These are phyloP conservation scores for Spodoptera litura DNA, from an alignment of 1,140 invertebrate genomes.

Conservation along the genomic window DNA sequence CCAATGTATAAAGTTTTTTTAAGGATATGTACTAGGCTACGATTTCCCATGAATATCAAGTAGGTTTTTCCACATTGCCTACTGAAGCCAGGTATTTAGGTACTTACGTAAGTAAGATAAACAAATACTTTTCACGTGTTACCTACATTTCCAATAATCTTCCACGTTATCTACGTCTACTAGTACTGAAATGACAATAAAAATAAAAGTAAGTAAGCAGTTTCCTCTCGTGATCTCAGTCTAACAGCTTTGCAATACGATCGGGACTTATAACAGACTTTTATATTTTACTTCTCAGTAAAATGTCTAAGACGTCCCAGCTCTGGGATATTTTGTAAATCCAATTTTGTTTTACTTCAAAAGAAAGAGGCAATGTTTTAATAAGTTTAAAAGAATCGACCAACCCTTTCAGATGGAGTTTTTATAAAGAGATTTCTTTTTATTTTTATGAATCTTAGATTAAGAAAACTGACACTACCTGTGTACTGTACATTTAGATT, in stretches of 20 bases:
- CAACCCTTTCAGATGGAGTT: constrained; percentile 33
- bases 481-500: neutral
- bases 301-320: constrained; percentile 26
- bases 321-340: constrained; percentile 36
- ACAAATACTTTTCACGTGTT: too few species aligned
- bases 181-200: too few species aligned
- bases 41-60: constrained; percentile 13
- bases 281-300: constrained; percentile 24
- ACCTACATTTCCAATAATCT: too few species aligned
- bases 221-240: neutral
- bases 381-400: constrained; percentile 37
- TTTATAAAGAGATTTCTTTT: constrained; percentile 36
- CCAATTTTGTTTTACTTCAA: constrained; percentile 32
- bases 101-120: too few species aligned
- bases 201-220: neutral
- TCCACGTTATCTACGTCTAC: too few species aligned
- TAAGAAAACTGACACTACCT: constrained; percentile 4
- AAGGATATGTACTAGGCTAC: neutral
- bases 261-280: constrained; percentile 13
- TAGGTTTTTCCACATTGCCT: neutral
- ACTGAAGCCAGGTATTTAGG: too few species aligned
- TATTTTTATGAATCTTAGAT: constrained; percentile 29
- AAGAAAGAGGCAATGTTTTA: constrained; percentile 31
- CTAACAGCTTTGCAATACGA: constrained; percentile 16
- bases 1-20: neutral